Base-by-base conservation (phyloP, 2,888 invertebrate genomes). In the Podotricha telesiphe region DNA sequence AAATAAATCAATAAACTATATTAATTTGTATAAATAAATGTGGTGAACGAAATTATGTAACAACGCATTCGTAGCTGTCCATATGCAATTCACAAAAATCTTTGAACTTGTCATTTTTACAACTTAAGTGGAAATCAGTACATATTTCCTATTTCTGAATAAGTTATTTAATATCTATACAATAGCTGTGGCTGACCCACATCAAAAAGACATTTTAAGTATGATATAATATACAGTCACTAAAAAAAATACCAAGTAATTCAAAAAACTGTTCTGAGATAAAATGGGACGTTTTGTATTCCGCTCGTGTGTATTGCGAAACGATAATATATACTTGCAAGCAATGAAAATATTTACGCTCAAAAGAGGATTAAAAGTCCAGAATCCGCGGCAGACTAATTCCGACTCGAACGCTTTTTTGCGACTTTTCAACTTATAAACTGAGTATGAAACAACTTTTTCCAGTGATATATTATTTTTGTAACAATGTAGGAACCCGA, bases 401-500 rank as follows among this genome's bases (percentile, higher is more conserved):
- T 42, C 53, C 45, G 10, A 45, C 50, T 53, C 17, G 8, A 53
- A 67, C 19, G 19, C 42, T 61, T 45, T 45, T 45, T 51, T 48
- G n/a, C 58, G 17, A 50, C 50, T 58, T 66, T 40, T 19, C 40
- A 67, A 62, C 67, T 61, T 67, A 51, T 40, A 42, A 40, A 51
- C 37, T 51, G 22, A 20, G 50, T 59, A 28, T 20, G 45, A 67
- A 67, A 47, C 45, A 53, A n/a, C 53, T 68, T 55, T 68, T 50
- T 28, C 42, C 68, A 22, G 64, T 65, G n/a, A 59, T 68, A 65
- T 58, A 68, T 64, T 65, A 65, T 67, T 55, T 71, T 71, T 72
- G 62, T 34, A 70, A 67, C 72, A 70, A 68, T 69, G 72, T 65
- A 56, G 56, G 65, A 37, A 59, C 58, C 56, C 37, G 56, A 65